Evolutionary conservation across 2,888 invertebrate genomes (phyloP).

Genomic region (Gonocerus acuteangulatus): DNA sequence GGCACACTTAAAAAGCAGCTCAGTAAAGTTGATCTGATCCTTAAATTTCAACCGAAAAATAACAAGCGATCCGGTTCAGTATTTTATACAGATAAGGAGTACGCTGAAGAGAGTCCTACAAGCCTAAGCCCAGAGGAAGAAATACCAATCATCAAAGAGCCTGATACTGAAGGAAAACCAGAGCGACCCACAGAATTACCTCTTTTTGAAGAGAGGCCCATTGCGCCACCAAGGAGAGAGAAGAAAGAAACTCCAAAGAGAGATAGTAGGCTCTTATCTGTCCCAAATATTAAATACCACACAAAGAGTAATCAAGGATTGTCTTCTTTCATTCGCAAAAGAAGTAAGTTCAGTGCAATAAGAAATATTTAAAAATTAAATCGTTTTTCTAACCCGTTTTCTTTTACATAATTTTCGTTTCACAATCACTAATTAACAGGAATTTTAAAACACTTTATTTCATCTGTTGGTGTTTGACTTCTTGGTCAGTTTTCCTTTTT

Average conservation of each 20-base stretch:
- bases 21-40: constrained; percentile 67
- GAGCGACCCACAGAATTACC: constrained; percentile 59
- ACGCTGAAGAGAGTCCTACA: constrained; percentile 44
- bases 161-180: constrained; percentile 39
- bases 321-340: constrained; percentile 73
- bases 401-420: neutral
- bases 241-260: constrained; percentile 41
- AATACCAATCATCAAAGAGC: constrained; percentile 38
- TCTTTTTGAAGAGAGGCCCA: constrained; percentile 46
- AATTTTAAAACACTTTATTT: no score
- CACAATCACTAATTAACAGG: no score
- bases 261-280: constrained; percentile 64
- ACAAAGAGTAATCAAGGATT: constrained; percentile 42
- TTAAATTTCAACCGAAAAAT: constrained; percentile 45
- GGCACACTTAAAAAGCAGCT: constrained; percentile 68
- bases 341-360: constrained; percentile 64
- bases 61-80: constrained; percentile 41
- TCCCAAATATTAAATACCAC: constrained; percentile 57
- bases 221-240: constrained; percentile 38
- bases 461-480: neutral
- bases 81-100: constrained; percentile 44
- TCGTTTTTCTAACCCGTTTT: neutral
- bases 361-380: neutral
- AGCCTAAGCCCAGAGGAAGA: constrained; percentile 40
- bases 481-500: neutral